A percentile compares a stretch with the other conserved stretches of the same genome.
phyloP scores from a whole-genome alignment of 2,888 invertebrate species.

The Heliconius erato region DNA sequence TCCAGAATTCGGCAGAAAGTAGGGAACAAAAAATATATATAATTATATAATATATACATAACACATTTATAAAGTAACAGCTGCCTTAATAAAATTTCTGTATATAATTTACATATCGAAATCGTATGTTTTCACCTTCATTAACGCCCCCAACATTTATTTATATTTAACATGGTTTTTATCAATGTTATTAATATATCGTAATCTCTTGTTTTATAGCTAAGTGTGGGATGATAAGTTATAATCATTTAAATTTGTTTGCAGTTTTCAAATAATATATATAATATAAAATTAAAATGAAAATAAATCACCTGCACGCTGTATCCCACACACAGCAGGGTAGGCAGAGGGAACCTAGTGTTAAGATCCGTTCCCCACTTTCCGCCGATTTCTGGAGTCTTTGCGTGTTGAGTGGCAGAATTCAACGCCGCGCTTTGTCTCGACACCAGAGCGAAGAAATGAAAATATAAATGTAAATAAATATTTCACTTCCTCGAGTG shows the following conservation, averaged over 20 bases:
- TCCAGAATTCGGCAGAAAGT: no score
- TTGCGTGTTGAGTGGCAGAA: no score
- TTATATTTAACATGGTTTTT: slow-evolving; percentile 42
- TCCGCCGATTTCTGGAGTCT: no score
- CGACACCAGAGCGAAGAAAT: no score
- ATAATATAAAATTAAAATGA: no score
- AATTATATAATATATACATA: neutral
- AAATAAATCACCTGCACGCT: no score
- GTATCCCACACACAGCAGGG: no score
- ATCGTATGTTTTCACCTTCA: slow-evolving; percentile 23
- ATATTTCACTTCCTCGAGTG: no score
- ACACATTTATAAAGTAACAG: neutral
- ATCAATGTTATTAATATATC: slow-evolving; percentile 44
- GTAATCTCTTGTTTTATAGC: slow-evolving; percentile 44
- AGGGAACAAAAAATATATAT: neutral
- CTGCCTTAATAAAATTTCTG: slow-evolving; percentile 9
- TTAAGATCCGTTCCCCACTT: no score
- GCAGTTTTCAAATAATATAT: neutral
- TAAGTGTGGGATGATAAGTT: slow-evolving; percentile 42
- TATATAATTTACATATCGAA: slow-evolving; percentile 18
- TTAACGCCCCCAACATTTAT: slow-evolving; percentile 47
- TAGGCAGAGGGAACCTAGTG: no score
- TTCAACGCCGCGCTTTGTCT: no score
- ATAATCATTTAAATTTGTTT: slow-evolving; percentile 35
- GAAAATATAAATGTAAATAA: no score